Evolutionary conservation across 2,888 invertebrate genomes (phyloP).

Genomic region (Cactoblastis cactorum): DNA sequence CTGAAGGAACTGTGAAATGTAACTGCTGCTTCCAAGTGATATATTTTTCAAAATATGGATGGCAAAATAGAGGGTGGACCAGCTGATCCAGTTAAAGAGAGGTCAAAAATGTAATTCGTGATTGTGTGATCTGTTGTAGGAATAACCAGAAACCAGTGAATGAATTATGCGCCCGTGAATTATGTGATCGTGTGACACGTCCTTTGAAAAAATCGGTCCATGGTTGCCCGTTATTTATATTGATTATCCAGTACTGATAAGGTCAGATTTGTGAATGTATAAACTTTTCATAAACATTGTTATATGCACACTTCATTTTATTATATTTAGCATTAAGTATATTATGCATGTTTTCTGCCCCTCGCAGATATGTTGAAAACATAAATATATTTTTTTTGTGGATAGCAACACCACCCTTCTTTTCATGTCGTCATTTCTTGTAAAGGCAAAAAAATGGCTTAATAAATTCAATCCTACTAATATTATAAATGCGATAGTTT

Average conservation of each 20-base stretch:
- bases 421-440: too few relatives aligned
- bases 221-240: too few relatives aligned
- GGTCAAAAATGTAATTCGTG: conserved; percentile 11
- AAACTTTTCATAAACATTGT: not conserved
- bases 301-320: too few relatives aligned
- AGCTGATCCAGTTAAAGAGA: conserved; percentile 15
- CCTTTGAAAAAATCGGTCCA: not conserved
- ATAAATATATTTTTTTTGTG: too few relatives aligned
- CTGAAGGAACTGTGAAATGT: not conserved
- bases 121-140: not conserved
- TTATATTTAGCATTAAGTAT: not conserved
- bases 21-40: not conserved
- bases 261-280: not conserved
- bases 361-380: too few relatives aligned
- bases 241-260: not conserved
- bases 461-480: too few relatives aligned
- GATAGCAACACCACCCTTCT: too few relatives aligned
- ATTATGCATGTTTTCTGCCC: not conserved
- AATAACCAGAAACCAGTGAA: not conserved
- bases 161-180: not conserved
- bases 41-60: conserved; percentile 9
- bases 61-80: conserved; percentile 13
- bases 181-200: not conserved
- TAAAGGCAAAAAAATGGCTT: too few relatives aligned
- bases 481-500: too few relatives aligned